Evolutionary conservation across 2,797 vertebrate genomes (phyloP).

Genomic region (Aeoliscus strigatus): DNA sequence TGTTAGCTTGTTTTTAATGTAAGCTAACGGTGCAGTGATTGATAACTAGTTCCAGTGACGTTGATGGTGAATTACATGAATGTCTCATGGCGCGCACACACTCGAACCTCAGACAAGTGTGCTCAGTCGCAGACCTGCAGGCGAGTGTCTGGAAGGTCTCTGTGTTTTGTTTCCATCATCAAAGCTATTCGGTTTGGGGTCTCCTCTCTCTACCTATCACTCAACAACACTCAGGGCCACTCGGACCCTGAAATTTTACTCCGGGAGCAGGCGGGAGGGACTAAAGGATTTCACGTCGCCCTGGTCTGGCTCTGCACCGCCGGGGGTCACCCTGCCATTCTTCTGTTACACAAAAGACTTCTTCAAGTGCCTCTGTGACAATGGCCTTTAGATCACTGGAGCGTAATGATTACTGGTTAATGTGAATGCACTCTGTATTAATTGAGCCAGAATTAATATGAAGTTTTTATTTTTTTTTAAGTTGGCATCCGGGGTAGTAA

Average conservation of each 20-base stretch:
- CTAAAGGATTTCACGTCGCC: constrained; percentile 60
- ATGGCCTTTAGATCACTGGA: constrained; percentile 78
- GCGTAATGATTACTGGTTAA: constrained; percentile 77
- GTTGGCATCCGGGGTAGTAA: constrained; percentile 34
- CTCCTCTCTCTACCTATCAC: constrained; percentile 68
- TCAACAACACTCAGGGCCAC: constrained; percentile 76
- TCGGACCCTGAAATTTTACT: constrained; percentile 75
- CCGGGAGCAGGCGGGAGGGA: constrained; percentile 48
- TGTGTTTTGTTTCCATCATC: constrained; percentile 78
- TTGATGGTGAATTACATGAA: no score
- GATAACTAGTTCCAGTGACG: no score
- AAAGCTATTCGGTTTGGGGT: constrained; percentile 70
- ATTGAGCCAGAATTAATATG: constrained; percentile 77
- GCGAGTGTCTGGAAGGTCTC: constrained; percentile 52
- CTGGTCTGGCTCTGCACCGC: constrained; percentile 69
- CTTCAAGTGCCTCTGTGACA: constrained; percentile 77
- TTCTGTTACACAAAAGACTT: constrained; percentile 76
- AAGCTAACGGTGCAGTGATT: no score
- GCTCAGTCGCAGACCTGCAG: constrained; percentile 53
- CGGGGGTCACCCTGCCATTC: constrained; percentile 72
- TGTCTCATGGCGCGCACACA: no score
- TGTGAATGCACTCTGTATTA: constrained; percentile 68
- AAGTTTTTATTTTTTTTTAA: constrained; percentile 32
- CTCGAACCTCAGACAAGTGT: constrained; percentile 27
- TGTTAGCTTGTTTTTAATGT: no score